These are phyloP conservation scores for Whitmania pigra DNA, from an alignment of 1,140 invertebrate genomes.

Conservation along the genomic window DNA sequence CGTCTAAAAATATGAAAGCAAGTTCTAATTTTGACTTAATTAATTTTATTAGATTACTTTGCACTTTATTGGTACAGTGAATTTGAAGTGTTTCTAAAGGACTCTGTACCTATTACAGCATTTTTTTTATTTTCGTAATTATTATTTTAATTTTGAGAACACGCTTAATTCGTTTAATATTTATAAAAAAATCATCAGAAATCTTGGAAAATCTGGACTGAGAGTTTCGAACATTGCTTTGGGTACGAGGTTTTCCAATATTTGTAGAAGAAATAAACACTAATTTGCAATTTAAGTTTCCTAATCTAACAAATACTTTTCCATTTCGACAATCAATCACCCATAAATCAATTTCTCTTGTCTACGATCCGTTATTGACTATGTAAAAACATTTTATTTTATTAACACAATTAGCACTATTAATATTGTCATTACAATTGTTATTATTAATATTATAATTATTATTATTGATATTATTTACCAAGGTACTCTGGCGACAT, in stretches of 20 bases:
- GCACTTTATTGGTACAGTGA: too few species aligned
- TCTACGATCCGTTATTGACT: neutral
- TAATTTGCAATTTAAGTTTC: constrained; percentile 7
- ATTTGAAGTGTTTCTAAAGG: too few species aligned
- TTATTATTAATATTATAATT: too few species aligned
- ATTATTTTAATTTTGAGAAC: too few species aligned
- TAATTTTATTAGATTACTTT: too few species aligned
- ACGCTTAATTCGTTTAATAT: too few species aligned
- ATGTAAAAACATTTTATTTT: neutral
- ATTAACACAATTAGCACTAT: neutral
- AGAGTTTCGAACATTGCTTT: constrained; percentile 79
- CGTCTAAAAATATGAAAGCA: too few species aligned
- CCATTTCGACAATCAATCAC: neutral
- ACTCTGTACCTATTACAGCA: too few species aligned
- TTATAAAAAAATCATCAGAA: constrained; percentile 44
- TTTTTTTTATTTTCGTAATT: too few species aligned
- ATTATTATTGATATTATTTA: neutral
- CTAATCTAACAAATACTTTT: neutral
- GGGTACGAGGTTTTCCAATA: constrained; percentile 46
- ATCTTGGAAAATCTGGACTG: constrained; percentile 80
- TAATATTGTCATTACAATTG: neutral
- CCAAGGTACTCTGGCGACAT: constrained; percentile 75
- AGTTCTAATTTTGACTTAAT: too few species aligned
- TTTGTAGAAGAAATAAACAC: neutral
- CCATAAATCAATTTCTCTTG: neutral